These are phyloP conservation scores for Plecturocebus donacophilus DNA, from an alignment of 2,113 vertebrate genomes.

Conservation along the genomic window DNA sequence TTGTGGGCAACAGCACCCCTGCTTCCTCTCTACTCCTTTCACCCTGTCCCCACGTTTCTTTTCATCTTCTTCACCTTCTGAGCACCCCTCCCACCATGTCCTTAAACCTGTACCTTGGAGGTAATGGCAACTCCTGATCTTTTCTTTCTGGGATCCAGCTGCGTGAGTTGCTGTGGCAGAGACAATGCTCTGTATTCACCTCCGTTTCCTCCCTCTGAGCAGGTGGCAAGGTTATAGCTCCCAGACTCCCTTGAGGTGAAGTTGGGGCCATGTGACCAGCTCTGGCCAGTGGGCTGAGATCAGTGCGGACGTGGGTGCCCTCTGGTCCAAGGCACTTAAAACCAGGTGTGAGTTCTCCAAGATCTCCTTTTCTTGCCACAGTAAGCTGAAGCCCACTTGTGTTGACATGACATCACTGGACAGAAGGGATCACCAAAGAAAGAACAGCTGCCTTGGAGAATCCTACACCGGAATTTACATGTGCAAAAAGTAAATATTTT, in stretches of 20 bases:
- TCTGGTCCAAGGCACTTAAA: neutral
- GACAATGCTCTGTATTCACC: fast-evolving
- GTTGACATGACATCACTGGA: too few relatives aligned
- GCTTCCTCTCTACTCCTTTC: neutral
- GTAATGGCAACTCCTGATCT: neutral
- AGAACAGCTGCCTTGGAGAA: neutral
- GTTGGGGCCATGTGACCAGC: neutral
- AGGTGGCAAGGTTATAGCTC: fast-evolving
- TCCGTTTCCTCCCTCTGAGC: fast-evolving
- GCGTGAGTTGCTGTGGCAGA: fast-evolving
- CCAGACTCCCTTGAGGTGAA: neutral
- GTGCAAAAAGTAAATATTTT: neutral
- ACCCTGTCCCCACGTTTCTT: too few relatives aligned
- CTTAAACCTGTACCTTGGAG: neutral
- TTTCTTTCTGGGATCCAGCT: neutral
- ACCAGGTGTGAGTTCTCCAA: too few relatives aligned
- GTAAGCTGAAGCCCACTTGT: fast-evolving
- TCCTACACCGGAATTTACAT: neutral
- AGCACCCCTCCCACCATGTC: neutral
- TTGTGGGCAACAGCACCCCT: neutral
- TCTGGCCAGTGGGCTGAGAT: neutral
- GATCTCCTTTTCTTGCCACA: neutral
- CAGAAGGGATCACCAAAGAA: neutral
- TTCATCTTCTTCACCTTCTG: neutral
- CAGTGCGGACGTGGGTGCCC: fast-evolving